phyloP scores from a whole-genome alignment of 1,140 invertebrate species.

The Zeugodacus cucurbitae region DNA sequence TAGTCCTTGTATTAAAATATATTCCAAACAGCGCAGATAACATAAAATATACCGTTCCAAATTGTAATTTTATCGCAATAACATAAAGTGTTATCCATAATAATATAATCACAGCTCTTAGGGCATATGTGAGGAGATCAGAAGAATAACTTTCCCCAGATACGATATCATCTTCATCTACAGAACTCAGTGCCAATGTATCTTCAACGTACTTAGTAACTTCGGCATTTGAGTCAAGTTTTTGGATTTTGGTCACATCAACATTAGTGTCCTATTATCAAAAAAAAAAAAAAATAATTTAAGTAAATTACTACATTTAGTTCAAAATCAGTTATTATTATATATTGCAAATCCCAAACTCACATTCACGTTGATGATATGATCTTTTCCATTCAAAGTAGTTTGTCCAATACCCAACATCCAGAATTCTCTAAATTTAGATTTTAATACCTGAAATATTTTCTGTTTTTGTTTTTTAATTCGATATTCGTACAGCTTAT shows the following conservation, averaged over 20 bases:
- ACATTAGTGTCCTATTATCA: background rate
- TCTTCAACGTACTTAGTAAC: background rate
- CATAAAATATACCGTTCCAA: conserved; percentile 91
- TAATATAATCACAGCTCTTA: conserved; percentile 69
- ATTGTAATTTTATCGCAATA: conserved; percentile 82
- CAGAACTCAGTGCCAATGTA: background rate
- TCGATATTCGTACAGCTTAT: background rate
- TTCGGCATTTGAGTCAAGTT: background rate
- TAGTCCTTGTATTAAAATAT: conserved; percentile 84
- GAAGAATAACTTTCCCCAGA: background rate
- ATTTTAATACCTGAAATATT: background rate
- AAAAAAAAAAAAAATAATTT: background rate
- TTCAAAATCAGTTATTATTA: background rate
- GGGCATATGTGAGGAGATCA: conserved; percentile 55
- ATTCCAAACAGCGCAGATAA: conserved; percentile 83
- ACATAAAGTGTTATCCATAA: conserved; percentile 76
- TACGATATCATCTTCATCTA: background rate
- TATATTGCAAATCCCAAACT: background rate
- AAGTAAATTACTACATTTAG: background rate
- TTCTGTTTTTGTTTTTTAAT: background rate
- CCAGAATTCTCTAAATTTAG: background rate
- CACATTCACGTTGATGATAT: background rate
- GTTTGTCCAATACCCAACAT: background rate
- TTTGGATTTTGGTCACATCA: background rate
- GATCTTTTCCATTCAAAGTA: background rate